A percentile compares a stretch with the other conserved stretches of the same genome.
These are phyloP conservation scores for Trachelus iudaicus DNA, from an alignment of 2,888 invertebrate genomes.

Conservation along the genomic window DNA sequence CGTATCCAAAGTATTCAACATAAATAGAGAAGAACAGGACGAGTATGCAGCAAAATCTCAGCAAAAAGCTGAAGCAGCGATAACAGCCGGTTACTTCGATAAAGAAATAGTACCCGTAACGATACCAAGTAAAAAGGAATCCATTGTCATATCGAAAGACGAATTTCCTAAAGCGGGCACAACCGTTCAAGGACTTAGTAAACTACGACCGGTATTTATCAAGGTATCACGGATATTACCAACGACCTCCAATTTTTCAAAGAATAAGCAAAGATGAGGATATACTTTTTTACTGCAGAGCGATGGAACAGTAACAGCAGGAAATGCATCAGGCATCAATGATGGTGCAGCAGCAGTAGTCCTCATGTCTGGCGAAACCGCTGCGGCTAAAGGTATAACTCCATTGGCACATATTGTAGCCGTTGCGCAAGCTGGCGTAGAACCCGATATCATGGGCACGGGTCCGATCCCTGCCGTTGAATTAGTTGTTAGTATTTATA, in stretches of 20 bases:
- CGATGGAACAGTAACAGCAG: slow-evolving; percentile 79
- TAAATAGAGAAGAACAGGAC: slow-evolving; percentile 79
- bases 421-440: slow-evolving; percentile 81
- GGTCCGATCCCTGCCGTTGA: slow-evolving; percentile 80
- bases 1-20: slow-evolving; percentile 74
- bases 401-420: slow-evolving; percentile 82
- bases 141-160: slow-evolving; percentile 70
- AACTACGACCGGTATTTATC: slow-evolving; percentile 74
- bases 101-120: slow-evolving; percentile 79
- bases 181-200: slow-evolving; percentile 71
- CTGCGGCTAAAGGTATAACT: slow-evolving; percentile 68
- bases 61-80: slow-evolving; percentile 72
- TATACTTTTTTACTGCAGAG: slow-evolving; percentile 48
- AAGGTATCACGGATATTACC: slow-evolving; percentile 62
- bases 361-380: slow-evolving; percentile 73
- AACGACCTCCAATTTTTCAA: neutral
- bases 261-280: neutral
- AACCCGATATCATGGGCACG: slow-evolving; percentile 83
- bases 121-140: slow-evolving; percentile 66
- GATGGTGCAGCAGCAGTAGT: slow-evolving; percentile 92
- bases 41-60: slow-evolving; percentile 77
- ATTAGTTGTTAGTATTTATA: slow-evolving; percentile 70
- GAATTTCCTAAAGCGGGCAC: slow-evolving; percentile 77
- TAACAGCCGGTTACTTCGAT: slow-evolving; percentile 72
- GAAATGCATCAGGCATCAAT: slow-evolving; percentile 83